Evolutionary conservation across 2,113 vertebrate genomes (phyloP).

Genomic region (Phyllopteryx taeniolatus): DNA sequence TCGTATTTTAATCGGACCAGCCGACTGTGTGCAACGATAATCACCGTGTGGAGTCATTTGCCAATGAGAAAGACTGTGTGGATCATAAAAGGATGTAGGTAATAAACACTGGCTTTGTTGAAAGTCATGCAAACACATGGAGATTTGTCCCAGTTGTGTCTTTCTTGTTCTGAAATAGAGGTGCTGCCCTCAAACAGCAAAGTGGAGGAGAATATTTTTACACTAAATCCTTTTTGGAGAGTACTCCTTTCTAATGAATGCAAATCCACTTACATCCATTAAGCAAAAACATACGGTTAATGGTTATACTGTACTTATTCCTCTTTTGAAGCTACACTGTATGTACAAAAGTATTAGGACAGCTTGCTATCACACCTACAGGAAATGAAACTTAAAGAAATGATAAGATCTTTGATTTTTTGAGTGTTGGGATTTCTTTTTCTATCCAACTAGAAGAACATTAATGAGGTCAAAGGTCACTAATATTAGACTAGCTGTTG

Average conservation of each 20-base stretch:
- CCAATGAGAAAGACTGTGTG: slow-evolving; percentile 41
- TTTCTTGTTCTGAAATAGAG: slow-evolving; percentile 58
- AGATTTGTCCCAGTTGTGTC: slow-evolving; percentile 51
- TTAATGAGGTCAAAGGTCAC: too few species aligned
- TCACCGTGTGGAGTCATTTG: slow-evolving; percentile 30
- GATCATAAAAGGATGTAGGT: slow-evolving; percentile 16
- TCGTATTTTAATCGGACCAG: slow-evolving; percentile 38
- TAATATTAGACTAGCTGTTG: too few species aligned
- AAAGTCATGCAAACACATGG: slow-evolving; percentile 46
- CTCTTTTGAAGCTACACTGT: not conserved
- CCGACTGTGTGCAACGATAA: slow-evolving; percentile 55
- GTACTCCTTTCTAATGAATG: not conserved
- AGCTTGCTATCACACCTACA: not conserved
- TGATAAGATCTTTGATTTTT: too few species aligned
- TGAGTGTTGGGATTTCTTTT: too few species aligned
- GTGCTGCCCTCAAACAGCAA: slow-evolving; percentile 43
- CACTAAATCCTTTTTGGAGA: slow-evolving; percentile 7
- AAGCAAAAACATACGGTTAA: not conserved
- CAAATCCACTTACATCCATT: not conserved
- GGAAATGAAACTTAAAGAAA: too few species aligned
- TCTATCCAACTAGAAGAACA: too few species aligned
- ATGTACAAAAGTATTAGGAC: not conserved
- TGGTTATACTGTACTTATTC: not conserved
- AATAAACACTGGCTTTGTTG: slow-evolving; percentile 37
- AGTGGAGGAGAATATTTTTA: slow-evolving; percentile 35